Base-by-base conservation (phyloP, 2,888 invertebrate genomes). In the Colostygia pectinataria region DNA sequence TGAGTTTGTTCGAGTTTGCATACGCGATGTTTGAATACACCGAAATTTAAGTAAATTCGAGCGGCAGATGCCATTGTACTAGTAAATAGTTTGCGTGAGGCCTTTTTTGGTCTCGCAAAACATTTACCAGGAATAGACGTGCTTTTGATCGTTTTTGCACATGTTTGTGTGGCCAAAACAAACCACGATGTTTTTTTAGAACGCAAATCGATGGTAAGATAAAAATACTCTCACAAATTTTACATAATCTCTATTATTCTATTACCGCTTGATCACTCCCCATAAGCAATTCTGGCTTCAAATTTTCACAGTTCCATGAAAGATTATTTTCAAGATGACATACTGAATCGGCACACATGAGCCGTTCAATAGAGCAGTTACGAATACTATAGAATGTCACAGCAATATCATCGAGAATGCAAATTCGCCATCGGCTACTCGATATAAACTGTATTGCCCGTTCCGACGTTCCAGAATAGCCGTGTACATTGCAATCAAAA, bases 1-100 rank as follows among this genome's bases (percentile, higher is more conserved):
- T 52, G 53, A 55, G 42, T 53, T 51, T 39, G 51, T 43, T 28
- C 34, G 18, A 42, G 52, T 58, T 27, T 59, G 52, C 52, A 58
- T 59, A 40, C 55, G 42, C 47, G 45, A 45, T 50, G 48, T 51
- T 57, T 32, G 48, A 40, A 53, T 44, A 53, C 50, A 48, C 50
- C 51, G 38, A 48, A 53, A 53, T 59, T 52, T 47, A 28, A 45
- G 46, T 49, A 48, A 55, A 55, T 27, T 48, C 42, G 31, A 49
- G 38, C 28, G 38, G 29, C 43, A 53, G 51, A 49, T 46, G 31
- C 40, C 53, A 44, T 49, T 51, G 47, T 47, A 20, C n/a, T 32
- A 28, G 33, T 47, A 54, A 38, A 32, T 38, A 46, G 31, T 39
- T 28, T 27, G 31, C 25, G 53, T 32, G 47, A 54, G 42, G 46